Conservation (phyloP, 1,140 invertebrate species). For the Conus betulinus region DNA sequence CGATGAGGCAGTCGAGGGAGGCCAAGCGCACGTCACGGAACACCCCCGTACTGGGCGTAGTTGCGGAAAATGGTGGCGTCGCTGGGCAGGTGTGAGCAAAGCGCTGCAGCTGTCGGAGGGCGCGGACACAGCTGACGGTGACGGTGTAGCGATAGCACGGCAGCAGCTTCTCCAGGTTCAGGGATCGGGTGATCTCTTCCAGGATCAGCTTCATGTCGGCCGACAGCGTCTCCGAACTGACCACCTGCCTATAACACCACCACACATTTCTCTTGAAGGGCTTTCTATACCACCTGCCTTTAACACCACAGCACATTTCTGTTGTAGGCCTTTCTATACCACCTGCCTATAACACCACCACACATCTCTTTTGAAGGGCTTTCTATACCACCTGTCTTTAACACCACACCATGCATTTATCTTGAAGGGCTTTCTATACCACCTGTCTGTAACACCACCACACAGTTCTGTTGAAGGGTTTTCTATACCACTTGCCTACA, state of each 20-base stretch:
- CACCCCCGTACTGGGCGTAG: conserved; percentile 88
- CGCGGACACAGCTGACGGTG: conserved; percentile 90
- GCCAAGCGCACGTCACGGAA: conserved; percentile 91
- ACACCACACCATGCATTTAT: too few relatives aligned
- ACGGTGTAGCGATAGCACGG: conserved; percentile 95
- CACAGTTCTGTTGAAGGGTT: too few relatives aligned
- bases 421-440: too few relatives aligned
- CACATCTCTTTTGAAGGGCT: too few relatives aligned
- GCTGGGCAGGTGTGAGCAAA: conserved; percentile 95
- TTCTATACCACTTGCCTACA: too few relatives aligned
- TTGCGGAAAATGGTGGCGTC: conserved; percentile 90
- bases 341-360: too few relatives aligned
- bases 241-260: conserved; percentile 50
- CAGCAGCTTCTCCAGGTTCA: conserved; percentile 96
- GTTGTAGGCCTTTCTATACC: too few relatives aligned
- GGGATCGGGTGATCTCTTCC: conserved; percentile 76
- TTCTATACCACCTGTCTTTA: too few relatives aligned
- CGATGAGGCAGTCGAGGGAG: conserved; percentile 93
- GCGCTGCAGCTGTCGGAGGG: conserved; percentile 93
- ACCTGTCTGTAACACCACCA: too few relatives aligned
- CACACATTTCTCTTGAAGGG: background rate
- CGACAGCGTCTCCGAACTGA: conserved; percentile 79
- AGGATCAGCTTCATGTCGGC: conserved; percentile 71
- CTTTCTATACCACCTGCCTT: too few relatives aligned
- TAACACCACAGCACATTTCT: too few relatives aligned